Percentiles rank a stretch among this genome's conserved stretches.
phyloP scores from a whole-genome alignment of 2,888 invertebrate species.

The Plebejus anna region DNA sequence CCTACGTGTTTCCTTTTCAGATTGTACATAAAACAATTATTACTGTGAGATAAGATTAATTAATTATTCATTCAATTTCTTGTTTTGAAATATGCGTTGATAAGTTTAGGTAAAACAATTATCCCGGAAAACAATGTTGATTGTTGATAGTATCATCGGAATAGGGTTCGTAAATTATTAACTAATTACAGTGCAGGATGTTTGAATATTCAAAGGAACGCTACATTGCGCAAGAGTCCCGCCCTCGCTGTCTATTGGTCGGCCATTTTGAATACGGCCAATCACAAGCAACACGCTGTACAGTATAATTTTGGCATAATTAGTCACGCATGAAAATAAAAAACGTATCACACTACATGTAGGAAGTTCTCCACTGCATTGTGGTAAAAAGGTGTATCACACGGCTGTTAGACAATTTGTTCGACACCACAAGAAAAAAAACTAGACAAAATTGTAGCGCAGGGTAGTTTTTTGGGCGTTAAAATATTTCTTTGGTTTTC shows the following conservation, averaged over 20 bases:
- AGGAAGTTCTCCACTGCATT: constrained; percentile 20
- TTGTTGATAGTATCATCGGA: constrained; percentile 25
- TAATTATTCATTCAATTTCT: constrained; percentile 23
- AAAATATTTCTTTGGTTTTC: neutral
- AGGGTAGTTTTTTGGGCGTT: neutral
- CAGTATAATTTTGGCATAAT: constrained; percentile 76
- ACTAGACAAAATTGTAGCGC: neutral
- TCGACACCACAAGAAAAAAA: neutral
- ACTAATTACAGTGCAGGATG: constrained; percentile 25
- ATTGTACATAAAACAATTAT: neutral
- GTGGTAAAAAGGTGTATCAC: constrained; percentile 25
- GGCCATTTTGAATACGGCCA: constrained; percentile 63
- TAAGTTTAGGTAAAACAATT: constrained; percentile 26
- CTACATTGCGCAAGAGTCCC: constrained; percentile 70
- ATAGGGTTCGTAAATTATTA: constrained; percentile 21
- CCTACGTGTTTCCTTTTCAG: neutral
- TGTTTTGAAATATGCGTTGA: constrained; percentile 23
- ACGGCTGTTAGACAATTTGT: constrained; percentile 10
- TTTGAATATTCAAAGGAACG: constrained; percentile 63
- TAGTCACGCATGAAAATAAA: constrained; percentile 67
- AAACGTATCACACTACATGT: constrained; percentile 29
- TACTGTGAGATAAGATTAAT: neutral
- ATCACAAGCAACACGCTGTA: constrained; percentile 54
- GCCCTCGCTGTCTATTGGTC: constrained; percentile 68
- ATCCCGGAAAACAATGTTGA: constrained; percentile 26